Conservation (phyloP, 2,797 vertebrate genomes). For the Peromyscus melanophrys region DNA sequence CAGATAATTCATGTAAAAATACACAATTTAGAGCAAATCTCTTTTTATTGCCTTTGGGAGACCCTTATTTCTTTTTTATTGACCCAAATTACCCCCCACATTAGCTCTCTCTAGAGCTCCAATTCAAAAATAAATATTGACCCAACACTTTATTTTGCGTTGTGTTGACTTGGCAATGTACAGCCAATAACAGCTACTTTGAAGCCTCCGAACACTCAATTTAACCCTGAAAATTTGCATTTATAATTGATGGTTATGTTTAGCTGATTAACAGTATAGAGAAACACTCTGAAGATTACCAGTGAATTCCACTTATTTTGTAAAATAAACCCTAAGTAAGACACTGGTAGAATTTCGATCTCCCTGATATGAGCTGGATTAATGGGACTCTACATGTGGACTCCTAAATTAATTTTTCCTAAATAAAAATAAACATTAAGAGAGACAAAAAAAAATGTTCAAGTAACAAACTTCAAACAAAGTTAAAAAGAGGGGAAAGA, state of each 20-base stretch:
- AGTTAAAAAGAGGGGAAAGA: not conserved
- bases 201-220: conserved; percentile 82
- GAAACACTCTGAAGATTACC: conserved; percentile 84
- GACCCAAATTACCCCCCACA: conserved; percentile 80
- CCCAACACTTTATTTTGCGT: conserved; percentile 82
- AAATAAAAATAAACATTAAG: conserved; percentile 34
- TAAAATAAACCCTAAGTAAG: conserved; percentile 84
- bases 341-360: conserved; percentile 83
- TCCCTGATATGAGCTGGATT: conserved; percentile 57
- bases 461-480: conserved; percentile 54
- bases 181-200: conserved; percentile 83
- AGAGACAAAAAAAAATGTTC: conserved; percentile 38
- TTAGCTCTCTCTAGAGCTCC: conserved; percentile 73
- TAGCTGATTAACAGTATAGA: conserved; percentile 86
- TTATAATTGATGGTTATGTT: conserved; percentile 86
- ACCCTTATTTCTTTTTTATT: conserved; percentile 79
- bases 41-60: conserved; percentile 69
- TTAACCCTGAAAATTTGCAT: conserved; percentile 85
- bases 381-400: conserved; percentile 60
- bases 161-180: conserved; percentile 81
- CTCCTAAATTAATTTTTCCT: conserved; percentile 70
- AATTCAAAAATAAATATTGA: conserved; percentile 85
- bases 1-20: conserved; percentile 82
- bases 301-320: conserved; percentile 83
- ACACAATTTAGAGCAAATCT: conserved; percentile 70